Evolutionary conservation across 2,888 invertebrate genomes (phyloP), one percentile per base, ranked within the genome.

Genomic region (Parthenolecanium corni): DNA sequence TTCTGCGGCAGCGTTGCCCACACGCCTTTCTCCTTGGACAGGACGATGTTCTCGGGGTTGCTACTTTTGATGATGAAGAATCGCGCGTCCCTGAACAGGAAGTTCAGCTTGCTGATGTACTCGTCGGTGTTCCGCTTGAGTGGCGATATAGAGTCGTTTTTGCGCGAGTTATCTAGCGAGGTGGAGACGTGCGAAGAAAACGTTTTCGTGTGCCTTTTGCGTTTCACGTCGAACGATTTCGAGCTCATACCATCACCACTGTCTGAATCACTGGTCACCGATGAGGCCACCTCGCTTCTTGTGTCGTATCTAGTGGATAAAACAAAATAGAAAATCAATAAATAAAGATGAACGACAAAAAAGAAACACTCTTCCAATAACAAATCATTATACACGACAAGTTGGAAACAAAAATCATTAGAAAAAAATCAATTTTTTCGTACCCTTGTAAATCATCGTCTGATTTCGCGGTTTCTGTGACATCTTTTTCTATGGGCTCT

Each of bases 1-100:
- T 97, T 97, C 74, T 93, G 92, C 2, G 95, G 95, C 64, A 95
- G 81, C 2, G 97, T 97, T 2, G 96, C 95, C 97, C 96, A 97
- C 3, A 96, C 95, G 66, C 90, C 92, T 77, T 90, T 91, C 16
- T 86, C 88, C 76, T 97, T 97, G 1, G 95, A 92, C 65, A 97
- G 74, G 38, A 88, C 86, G 57, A 97, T 89, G 74, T 97, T 97
- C 76, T 97, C 96, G 65, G 89, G 88, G 76, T 97, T 97, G 76
- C 95, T 96, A 56, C 95, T 95, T 76, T 97, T 97, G 70, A 97
- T 95, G 64, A 97, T 82, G 77, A 95, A 96, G 78, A 93, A 96
- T 67, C 82, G 81, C 53, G 96, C 89, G 73, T 93, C 93, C 68
- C 93, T 82, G 75, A 96, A 95, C 68, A 97, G 79, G 75, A 95